A percentile compares a stretch with the other conserved stretches of the same genome.
These are phyloP conservation scores for Vandiemenella viatica DNA, from an alignment of 2,888 invertebrate genomes.

Conservation along the genomic window DNA sequence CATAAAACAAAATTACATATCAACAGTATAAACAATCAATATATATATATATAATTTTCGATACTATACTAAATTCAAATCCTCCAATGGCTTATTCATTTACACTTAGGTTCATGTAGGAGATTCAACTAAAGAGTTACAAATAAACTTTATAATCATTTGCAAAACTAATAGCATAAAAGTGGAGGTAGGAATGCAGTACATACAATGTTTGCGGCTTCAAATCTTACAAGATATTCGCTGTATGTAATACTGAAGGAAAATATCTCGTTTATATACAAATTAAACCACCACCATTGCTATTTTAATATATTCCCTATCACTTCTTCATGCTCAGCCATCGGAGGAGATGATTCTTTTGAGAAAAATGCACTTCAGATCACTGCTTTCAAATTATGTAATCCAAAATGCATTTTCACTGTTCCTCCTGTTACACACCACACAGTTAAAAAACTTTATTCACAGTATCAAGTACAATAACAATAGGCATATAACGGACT, in stretches of 20 bases:
- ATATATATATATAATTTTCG: neutral
- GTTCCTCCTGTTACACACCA: neutral
- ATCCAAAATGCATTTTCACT: slow-evolving; percentile 12
- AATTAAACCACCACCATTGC: neutral
- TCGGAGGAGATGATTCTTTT: slow-evolving; percentile 17
- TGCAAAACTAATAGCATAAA: neutral
- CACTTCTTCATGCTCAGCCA: slow-evolving; percentile 10
- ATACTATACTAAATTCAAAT: neutral
- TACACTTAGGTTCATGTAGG: too few relatives aligned
- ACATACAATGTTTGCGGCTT: too few relatives aligned
- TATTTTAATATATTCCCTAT: neutral
- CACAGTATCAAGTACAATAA: too few relatives aligned
- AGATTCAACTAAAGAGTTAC: too few relatives aligned
- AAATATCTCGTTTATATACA: neutral
- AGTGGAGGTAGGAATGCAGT: too few relatives aligned
- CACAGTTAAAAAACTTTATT: slow-evolving; percentile 1
- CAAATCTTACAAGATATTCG: neutral
- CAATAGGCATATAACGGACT: neutral
- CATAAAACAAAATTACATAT: neutral
- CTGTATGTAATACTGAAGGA: neutral
- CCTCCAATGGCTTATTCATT: neutral
- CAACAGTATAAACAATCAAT: neutral
- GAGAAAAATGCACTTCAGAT: slow-evolving; percentile 8
- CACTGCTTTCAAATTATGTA: neutral
- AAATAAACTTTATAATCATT: too few relatives aligned